Conservation (phyloP, 2,113 vertebrate genomes). For the Ageneiosus marmoratus region DNA sequence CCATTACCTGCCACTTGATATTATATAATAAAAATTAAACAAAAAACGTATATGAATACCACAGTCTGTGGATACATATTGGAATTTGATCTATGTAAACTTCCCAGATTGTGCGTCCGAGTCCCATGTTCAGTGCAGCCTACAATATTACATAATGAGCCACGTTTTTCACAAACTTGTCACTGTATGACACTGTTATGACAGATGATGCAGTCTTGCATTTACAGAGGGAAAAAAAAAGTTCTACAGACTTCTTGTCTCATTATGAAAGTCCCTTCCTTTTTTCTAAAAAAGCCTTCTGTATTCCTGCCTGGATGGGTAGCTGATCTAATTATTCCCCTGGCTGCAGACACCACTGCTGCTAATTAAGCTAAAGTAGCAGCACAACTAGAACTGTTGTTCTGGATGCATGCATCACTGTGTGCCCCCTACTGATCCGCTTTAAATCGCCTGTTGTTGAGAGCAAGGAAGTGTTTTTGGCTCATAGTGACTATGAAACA, state of each 20-base stretch:
- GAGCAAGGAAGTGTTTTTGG: not conserved
- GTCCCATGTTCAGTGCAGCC: not conserved
- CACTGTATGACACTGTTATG: constrained; percentile 23
- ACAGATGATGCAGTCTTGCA: constrained; percentile 20
- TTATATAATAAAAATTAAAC: not conserved
- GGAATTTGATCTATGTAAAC: not conserved
- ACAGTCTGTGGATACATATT: not conserved
- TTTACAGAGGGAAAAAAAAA: not conserved
- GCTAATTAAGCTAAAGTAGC: constrained; percentile 48
- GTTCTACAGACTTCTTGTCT: constrained; percentile 23
- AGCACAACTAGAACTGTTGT: constrained; percentile 27
- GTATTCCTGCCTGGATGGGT: constrained; percentile 33
- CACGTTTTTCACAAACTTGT: constrained; percentile 1
- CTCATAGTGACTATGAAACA: not conserved
- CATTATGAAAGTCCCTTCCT: constrained; percentile 27
- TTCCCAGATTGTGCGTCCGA: not conserved
- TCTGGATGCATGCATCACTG: constrained; percentile 1
- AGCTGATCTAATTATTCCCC: constrained; percentile 49
- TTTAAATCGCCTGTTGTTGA: not conserved
- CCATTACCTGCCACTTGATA: not conserved
- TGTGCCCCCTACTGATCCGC: constrained; percentile 2
- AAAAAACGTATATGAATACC: not conserved
- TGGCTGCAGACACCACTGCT: constrained; percentile 26
- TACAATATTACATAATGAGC: not conserved
- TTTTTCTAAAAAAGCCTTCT: constrained; percentile 24